Evolutionary conservation across 2,797 vertebrate species (phyloP).

Genomic region (Oryzias sinensis): DNA sequence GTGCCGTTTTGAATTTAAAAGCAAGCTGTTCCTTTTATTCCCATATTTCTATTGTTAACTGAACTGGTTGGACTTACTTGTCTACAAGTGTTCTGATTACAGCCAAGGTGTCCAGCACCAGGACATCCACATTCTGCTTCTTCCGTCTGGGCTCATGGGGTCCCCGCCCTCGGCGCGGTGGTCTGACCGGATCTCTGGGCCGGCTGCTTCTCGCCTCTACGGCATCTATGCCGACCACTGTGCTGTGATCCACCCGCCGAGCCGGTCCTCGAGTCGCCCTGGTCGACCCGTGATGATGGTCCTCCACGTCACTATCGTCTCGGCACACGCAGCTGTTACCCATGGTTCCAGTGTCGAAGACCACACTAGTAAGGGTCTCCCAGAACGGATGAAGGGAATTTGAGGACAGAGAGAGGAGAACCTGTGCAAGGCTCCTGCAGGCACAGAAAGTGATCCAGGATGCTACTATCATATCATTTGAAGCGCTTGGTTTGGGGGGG

Average conservation of each 20-base stretch:
- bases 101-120: slow-evolving; percentile 96
- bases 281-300: slow-evolving; percentile 74
- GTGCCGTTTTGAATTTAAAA: background rate
- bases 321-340: slow-evolving; percentile 98
- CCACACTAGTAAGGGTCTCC: slow-evolving; percentile 72
- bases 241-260: slow-evolving; percentile 78
- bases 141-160: slow-evolving; percentile 96
- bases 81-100: slow-evolving; percentile 98
- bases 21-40: background rate
- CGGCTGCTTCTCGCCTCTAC: slow-evolving; percentile 85
- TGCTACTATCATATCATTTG: slow-evolving; percentile 99
- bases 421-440: slow-evolving; percentile 92
- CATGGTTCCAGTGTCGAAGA: slow-evolving; percentile 81
- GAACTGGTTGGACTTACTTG: slow-evolving; percentile 75
- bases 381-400: slow-evolving; percentile 65
- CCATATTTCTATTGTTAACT: background rate
- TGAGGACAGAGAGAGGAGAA: slow-evolving; percentile 84
- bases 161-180: slow-evolving; percentile 91
- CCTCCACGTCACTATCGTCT: slow-evolving; percentile 93
- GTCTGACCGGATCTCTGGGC: slow-evolving; percentile 91
- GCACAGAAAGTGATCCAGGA: slow-evolving; percentile 95
- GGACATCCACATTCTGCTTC: slow-evolving; percentile 95
- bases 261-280: slow-evolving; percentile 74
- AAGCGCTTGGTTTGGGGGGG: slow-evolving; percentile 73
- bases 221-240: slow-evolving; percentile 52